These are phyloP conservation scores for Pammene fasciana DNA, from an alignment of 2,888 invertebrate species.

Conservation along the genomic window DNA sequence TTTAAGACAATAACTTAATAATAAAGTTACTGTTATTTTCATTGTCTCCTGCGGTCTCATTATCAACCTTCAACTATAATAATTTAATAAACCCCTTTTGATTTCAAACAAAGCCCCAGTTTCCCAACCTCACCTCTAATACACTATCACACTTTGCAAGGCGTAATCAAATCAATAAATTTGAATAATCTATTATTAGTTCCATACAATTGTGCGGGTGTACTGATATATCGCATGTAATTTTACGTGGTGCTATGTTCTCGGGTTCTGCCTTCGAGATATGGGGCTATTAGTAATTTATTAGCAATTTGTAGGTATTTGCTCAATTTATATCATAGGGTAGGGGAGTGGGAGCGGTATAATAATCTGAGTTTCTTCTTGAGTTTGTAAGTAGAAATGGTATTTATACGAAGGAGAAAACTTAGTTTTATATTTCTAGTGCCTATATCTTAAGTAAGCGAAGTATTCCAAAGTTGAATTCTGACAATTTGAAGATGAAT, in stretches of 20 bases:
- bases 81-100: neutral
- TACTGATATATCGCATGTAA: slow-evolving; percentile 17
- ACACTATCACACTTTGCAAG: slow-evolving; percentile 10
- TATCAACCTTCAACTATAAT: neutral
- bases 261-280: slow-evolving; percentile 1
- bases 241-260: slow-evolving; percentile 3
- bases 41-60: neutral
- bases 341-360: slow-evolving; percentile 8
- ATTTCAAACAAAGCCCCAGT: neutral
- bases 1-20: neutral
- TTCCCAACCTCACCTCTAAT: neutral
- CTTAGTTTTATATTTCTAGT: too few relatives aligned
- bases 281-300: slow-evolving; percentile 6
- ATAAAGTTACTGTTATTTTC: neutral
- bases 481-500: too few relatives aligned
- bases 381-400: neutral
- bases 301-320: slow-evolving; percentile 6
- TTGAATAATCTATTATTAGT: slow-evolving; percentile 33
- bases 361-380: slow-evolving; percentile 8
- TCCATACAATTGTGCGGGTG: slow-evolving; percentile 20
- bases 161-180: slow-evolving; percentile 29
- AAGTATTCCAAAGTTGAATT: too few relatives aligned
- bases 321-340: slow-evolving; percentile 17
- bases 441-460: too few relatives aligned
- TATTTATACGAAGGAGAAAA: neutral